phyloP scores from a whole-genome alignment of 2,888 invertebrate species.

The Lutraria lutraria region DNA sequence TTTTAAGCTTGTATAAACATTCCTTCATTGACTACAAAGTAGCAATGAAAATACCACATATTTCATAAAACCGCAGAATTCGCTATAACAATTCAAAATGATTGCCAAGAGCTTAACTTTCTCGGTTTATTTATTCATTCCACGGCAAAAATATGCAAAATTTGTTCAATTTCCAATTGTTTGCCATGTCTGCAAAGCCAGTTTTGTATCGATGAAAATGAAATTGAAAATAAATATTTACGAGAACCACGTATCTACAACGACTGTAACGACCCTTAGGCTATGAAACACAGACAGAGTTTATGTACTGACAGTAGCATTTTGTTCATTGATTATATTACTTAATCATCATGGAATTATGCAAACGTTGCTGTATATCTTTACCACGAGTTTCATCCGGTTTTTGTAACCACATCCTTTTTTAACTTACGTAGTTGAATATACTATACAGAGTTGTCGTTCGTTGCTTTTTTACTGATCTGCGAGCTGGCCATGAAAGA shows the following conservation, averaged over 20 bases:
- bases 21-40: neutral
- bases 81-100: neutral
- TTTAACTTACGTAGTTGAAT: no score
- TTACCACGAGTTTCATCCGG: no score
- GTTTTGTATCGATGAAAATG: neutral
- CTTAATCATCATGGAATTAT: neutral
- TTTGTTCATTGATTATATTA: neutral
- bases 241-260: neutral
- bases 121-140: neutral
- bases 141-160: neutral
- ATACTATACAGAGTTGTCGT: no score
- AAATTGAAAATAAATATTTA: constrained; percentile 20
- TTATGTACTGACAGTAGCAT: neutral
- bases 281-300: neutral
- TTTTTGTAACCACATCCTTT: no score
- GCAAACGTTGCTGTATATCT: neutral
- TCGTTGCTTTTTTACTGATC: no score
- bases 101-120: neutral
- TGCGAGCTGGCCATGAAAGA: no score
- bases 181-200: neutral
- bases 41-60: neutral
- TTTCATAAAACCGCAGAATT: neutral
- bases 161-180: constrained; percentile 1
- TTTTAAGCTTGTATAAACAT: neutral
- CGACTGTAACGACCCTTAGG: neutral